Percentiles rank a stretch among this genome's conserved stretches.
Evolutionary conservation across 2,113 vertebrate species (phyloP).

Genomic region (Dromiciops gliroides): DNA sequence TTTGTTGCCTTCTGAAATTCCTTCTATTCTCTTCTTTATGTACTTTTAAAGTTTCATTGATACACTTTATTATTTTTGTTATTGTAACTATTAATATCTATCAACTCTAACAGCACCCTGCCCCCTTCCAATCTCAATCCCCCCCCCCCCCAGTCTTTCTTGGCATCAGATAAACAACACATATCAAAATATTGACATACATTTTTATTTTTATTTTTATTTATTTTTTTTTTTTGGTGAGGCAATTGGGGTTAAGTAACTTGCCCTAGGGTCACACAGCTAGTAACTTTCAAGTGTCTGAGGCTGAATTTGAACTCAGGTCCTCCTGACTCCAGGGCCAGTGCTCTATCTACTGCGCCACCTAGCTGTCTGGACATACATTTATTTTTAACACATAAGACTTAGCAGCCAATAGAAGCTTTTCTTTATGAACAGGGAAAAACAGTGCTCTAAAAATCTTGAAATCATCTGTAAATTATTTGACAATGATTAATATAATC

Average conservation of each 20-base stretch:
- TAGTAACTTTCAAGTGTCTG: no score
- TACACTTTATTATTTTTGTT: background rate
- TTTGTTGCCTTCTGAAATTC: background rate
- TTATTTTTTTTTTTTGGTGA: no score
- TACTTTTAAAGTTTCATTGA: background rate
- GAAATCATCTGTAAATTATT: background rate
- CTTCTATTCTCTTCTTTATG: background rate
- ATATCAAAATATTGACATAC: background rate
- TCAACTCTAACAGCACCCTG: background rate
- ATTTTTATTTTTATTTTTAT: no score
- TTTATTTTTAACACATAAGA: conserved; percentile 53
- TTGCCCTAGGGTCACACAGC: no score
- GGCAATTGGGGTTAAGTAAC: no score
- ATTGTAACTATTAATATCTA: background rate
- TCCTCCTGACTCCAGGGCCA: no score
- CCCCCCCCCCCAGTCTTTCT: background rate
- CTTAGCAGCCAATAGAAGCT: conserved; percentile 60
- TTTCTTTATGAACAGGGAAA: conserved; percentile 52
- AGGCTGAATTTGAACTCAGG: no score
- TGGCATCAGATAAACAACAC: background rate
- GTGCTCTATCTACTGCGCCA: no score
- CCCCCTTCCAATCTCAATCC: background rate
- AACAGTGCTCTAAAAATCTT: background rate
- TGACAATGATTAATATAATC: accelerated
- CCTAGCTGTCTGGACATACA: no score